phyloP scores from a whole-genome alignment of 2,888 invertebrate species.

The Aquatica leii region DNA sequence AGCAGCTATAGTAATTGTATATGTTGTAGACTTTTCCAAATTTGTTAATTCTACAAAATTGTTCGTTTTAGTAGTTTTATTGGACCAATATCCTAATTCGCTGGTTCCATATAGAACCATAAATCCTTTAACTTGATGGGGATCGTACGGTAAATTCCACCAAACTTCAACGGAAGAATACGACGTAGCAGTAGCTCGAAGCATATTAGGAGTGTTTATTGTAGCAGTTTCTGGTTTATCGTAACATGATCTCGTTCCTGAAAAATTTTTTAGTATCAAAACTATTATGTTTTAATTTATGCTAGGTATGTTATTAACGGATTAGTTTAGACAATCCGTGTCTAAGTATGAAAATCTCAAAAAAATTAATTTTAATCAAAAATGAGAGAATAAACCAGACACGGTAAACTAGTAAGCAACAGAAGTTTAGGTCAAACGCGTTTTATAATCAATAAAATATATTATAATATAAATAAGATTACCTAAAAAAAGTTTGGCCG shows the following conservation, averaged over 20 bases:
- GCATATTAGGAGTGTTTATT: conserved; percentile 75
- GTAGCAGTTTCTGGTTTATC: conserved; percentile 14
- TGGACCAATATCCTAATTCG: conserved; percentile 91
- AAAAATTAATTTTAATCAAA: too few species aligned
- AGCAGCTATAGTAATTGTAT: conserved; percentile 90
- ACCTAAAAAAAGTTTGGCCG: too few species aligned
- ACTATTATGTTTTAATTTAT: background rate
- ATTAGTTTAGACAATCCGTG: too few species aligned
- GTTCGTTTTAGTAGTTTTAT: conserved; percentile 83
- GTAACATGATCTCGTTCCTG: conserved; percentile 69
- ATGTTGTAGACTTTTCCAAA: conserved; percentile 88
- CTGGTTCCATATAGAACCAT: conserved; percentile 92
- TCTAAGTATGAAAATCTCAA: too few species aligned
- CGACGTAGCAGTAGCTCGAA: conserved; percentile 91
- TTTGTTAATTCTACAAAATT: conserved; percentile 89
- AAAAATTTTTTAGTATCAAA: background rate
- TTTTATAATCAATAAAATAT: too few species aligned
- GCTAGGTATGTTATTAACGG: too few species aligned
- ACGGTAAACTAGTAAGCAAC: too few species aligned
- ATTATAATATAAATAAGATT: too few species aligned
- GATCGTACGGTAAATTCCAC: conserved; percentile 92
- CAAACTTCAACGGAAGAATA: conserved; percentile 93
- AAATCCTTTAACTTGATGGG: conserved; percentile 84
- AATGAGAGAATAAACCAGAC: too few species aligned
- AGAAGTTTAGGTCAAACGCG: too few species aligned